Evolutionary conservation across 2,888 invertebrate genomes (phyloP), one percentile per base, ranked within the genome.

Genomic region (Pristionchus japonicus): DNA sequence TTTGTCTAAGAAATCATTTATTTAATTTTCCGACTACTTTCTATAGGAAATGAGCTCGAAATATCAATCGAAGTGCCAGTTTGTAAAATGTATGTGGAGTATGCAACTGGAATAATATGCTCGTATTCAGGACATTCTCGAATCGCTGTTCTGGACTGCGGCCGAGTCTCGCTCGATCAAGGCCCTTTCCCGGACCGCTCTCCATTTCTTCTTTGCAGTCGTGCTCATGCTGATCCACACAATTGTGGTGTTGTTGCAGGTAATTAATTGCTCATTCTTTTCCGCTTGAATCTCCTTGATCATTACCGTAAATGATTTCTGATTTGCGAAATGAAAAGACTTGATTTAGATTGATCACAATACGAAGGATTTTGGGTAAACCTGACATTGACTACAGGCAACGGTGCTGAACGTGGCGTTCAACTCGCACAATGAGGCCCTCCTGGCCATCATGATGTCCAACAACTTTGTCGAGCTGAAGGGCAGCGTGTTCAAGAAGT

Each of bases 381-480:
- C n/a, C n/a, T 95, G 87, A 11, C 20, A 11, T 31, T 47, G 94
- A n/a, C n/a, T 97, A 89, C 97, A 99, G 97, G 98, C 98, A 40
- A 98, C 99, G 67, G 98, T 98, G 17, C 96, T 99, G 31, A 99
- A 99, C 96, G 99, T 99, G 87, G 99, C 99, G 20, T 98, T 99
- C 93, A 99, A 99, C 95, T 98, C 99, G 0, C 98, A 98, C 95
- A 99, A 99, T 95, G 98, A 99, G 95, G 97, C 98, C 84, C 96
- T 99, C 40, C 96, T 99, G 23, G 98, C 98, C 31, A 99, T 99
- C 91, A 98, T 99, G 98, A 98, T 99, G 97, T 98, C 99, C 15
- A 99, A 99, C 95, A 99, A 99, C 96, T 99, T 99, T 96, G 98
- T 99, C n/a, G 99, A 99, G 95, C 96, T 99, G 84, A 99, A 99